These are phyloP conservation scores for Pygocentrus nattereri DNA, from an alignment of 2,797 vertebrate species.

Conservation along the genomic window DNA sequence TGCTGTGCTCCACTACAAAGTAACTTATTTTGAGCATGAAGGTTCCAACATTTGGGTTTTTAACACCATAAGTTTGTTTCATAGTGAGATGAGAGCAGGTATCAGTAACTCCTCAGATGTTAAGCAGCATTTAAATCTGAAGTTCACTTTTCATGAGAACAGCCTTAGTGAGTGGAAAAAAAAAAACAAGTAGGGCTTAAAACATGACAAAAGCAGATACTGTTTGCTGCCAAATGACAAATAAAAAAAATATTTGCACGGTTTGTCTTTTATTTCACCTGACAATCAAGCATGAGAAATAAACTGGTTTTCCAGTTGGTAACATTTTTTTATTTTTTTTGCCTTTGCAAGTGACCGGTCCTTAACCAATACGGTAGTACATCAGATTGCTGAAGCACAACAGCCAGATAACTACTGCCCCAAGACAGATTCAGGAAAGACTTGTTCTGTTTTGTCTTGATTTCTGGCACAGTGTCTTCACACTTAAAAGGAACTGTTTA, in stretches of 20 bases:
- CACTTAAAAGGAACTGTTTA: background rate
- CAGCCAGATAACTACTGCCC: too few species aligned
- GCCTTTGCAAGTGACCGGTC: too few species aligned
- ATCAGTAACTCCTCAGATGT: conserved; percentile 8
- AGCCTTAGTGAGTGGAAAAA: background rate
- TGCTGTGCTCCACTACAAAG: too few species aligned
- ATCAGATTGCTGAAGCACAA: too few species aligned
- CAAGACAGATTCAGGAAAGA: background rate
- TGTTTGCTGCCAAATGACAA: background rate
- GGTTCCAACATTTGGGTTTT: too few species aligned
- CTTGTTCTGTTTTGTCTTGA: background rate
- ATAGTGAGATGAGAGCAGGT: background rate
- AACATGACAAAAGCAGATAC: background rate
- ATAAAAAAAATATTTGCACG: too few species aligned
- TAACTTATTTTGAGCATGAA: too few species aligned
- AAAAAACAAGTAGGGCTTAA: background rate
- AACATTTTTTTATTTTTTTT: background rate
- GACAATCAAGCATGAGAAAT: background rate
- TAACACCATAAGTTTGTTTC: too few species aligned
- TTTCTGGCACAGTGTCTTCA: background rate
- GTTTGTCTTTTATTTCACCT: background rate
- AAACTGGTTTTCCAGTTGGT: background rate
- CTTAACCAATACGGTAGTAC: too few species aligned
- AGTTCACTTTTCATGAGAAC: background rate
- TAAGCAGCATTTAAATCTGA: background rate